Percentiles rank a stretch among this genome's conserved stretches.
Evolutionary conservation across 2,888 invertebrate species (phyloP).

Genomic region (Drosophila lacicola): DNA sequence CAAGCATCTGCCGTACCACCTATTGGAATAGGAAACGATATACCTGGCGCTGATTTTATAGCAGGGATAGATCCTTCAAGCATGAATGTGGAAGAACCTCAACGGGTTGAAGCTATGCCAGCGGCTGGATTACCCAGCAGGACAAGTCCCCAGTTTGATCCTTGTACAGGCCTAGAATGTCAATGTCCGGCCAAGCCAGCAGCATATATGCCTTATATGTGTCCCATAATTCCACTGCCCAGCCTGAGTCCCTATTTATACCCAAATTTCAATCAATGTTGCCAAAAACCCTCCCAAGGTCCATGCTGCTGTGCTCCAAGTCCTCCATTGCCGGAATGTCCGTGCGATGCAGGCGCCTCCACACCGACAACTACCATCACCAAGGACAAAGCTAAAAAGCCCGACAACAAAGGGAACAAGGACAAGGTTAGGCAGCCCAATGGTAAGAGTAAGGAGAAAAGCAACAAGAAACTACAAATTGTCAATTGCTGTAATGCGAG

Average conservation of each 20-base stretch:
- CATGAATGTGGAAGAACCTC: not conserved
- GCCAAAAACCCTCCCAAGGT: not conserved
- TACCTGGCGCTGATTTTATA: no score
- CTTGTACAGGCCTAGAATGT: slow-evolving; percentile 55
- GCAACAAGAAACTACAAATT: slow-evolving; percentile 4
- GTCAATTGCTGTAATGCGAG: slow-evolving; percentile 30
- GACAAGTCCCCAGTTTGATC: slow-evolving; percentile 48
- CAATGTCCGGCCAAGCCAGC: not conserved
- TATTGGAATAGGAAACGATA: no score
- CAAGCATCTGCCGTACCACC: no score
- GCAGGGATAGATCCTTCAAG: no score
- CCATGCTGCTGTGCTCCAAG: not conserved
- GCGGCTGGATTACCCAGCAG: slow-evolving; percentile 64
- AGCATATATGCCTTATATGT: not conserved
- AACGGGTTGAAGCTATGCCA: not conserved
- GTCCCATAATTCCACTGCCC: not conserved
- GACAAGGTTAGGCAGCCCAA: not conserved
- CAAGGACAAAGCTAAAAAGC: not conserved
- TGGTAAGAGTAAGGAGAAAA: not conserved
- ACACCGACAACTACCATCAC: not conserved
- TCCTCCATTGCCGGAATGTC: not conserved
- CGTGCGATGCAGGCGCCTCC: not conserved
- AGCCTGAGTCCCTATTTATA: slow-evolving; percentile 1
- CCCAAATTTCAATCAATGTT: slow-evolving; percentile 1
- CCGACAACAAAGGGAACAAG: not conserved